Evolutionary conservation across 2,797 vertebrate species (phyloP), one percentile per base, ranked within the genome.

Genomic region (Danio kyathit): DNA sequence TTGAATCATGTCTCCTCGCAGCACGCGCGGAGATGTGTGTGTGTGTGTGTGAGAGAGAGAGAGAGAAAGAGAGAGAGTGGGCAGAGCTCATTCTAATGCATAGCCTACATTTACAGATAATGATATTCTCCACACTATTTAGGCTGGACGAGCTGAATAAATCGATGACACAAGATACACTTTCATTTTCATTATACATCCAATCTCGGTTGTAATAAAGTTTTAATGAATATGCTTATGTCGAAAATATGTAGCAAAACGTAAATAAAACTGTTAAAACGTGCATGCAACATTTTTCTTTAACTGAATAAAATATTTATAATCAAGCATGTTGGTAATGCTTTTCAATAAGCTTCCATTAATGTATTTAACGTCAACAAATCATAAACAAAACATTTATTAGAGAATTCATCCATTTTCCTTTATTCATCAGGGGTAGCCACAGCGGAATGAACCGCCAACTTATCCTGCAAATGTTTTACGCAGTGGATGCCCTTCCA

Each of bases 1-100:
- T 65, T 56, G 61, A 66, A 65, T 65, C 51, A 71, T 54, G 44
- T 61, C 72, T 74, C 17, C 38, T 29, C 29, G 52, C 61, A 6
- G 74, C 61, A 65, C 49, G 49, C 38, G 5, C 38, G 3, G n/a
- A 10, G 17, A 44, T 21, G 9, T 61, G 8, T 12, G 46, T 49
- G 9, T 16, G 52, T 5, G 11, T 17, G 9, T 9, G 29, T 1
- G 52, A 44, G 43, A 11, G 19, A 17, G 4, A 14, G 40, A 0
- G 14, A 2, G 21, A 4, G 14, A 4, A 10, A 5, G 12, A 10
- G 56, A 0, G 2, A 11, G 0, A 9, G 48, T 6, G 49, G 11
- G 61, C 12, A 38, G 65, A 21, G 21, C 6, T 64, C 40, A 64
- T 17, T 44, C n/a, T 64, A 44, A 64, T 44, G n/a, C 5, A n/a